These are phyloP conservation scores for Saguinus imperator DNA, from an alignment of 2,113 vertebrate species.

Conservation along the genomic window DNA sequence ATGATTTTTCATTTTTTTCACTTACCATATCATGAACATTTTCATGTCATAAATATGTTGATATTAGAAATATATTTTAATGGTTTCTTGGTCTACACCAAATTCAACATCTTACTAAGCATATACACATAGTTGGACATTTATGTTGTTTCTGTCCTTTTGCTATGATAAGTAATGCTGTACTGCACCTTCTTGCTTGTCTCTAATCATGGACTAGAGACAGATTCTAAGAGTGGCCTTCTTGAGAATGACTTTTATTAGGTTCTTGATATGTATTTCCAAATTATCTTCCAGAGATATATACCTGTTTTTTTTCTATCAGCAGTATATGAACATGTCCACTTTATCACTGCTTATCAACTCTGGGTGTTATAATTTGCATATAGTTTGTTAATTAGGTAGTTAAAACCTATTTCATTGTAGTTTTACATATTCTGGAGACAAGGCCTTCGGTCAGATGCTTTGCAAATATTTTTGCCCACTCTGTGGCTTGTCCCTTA, in stretches of 20 bases:
- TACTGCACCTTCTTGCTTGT: background rate
- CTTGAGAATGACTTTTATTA: background rate
- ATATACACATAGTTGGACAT: background rate
- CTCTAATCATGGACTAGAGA: slow-evolving; percentile 5
- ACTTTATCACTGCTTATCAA: background rate
- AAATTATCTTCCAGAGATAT: slow-evolving; percentile 6
- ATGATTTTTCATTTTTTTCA: background rate
- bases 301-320: background rate
- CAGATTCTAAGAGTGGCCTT: background rate
- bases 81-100: background rate
- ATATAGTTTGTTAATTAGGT: slow-evolving; percentile 14
- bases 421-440: background rate
- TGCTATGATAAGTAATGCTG: background rate
- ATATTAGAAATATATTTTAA: slow-evolving; percentile 33
- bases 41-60: background rate
- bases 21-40: background rate
- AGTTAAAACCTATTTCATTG: background rate
- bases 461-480: slow-evolving; percentile 18
- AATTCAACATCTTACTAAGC: background rate
- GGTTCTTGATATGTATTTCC: background rate
- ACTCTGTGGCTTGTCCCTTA: background rate
- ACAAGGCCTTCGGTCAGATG: background rate
- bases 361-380: background rate
- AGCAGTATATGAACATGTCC: background rate
- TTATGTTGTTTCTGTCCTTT: background rate